A percentile compares a stretch with the other conserved stretches of the same genome.
phyloP scores from a whole-genome alignment of 2,797 vertebrate genomes.

The Todus mexicanus region DNA sequence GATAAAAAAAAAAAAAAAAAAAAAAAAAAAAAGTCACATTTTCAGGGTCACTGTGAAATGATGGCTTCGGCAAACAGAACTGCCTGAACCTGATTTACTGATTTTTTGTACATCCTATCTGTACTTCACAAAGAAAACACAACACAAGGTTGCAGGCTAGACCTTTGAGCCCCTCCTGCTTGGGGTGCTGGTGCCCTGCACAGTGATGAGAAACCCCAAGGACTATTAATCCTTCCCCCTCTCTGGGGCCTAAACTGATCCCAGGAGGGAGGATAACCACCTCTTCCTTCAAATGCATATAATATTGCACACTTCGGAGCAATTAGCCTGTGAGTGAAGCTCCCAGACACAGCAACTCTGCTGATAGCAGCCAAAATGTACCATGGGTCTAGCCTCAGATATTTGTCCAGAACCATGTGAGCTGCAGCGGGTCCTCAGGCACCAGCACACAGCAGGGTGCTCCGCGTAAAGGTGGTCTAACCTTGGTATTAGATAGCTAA shows the following conservation, averaged over 20 bases:
- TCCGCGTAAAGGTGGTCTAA: background rate
- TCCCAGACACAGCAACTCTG: background rate
- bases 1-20: background rate
- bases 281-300: background rate
- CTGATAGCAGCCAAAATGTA: background rate
- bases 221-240: background rate
- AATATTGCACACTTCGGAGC: background rate
- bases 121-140: constrained; percentile 23
- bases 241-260: background rate
- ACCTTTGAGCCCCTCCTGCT: background rate
- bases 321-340: background rate
- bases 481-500: background rate
- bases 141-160: background rate
- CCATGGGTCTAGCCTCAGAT: background rate
- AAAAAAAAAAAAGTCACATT: background rate
- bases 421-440: background rate
- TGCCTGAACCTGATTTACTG: constrained; percentile 27
- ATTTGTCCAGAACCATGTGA: background rate
- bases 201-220: background rate
- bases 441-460: rapidly evolving
- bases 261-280: background rate
- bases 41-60: constrained; percentile 35
- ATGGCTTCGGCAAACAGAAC: constrained; percentile 14
- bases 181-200: background rate
- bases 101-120: background rate